phyloP scores from a whole-genome alignment of 2,888 invertebrate species.

The Phortica okadai region DNA sequence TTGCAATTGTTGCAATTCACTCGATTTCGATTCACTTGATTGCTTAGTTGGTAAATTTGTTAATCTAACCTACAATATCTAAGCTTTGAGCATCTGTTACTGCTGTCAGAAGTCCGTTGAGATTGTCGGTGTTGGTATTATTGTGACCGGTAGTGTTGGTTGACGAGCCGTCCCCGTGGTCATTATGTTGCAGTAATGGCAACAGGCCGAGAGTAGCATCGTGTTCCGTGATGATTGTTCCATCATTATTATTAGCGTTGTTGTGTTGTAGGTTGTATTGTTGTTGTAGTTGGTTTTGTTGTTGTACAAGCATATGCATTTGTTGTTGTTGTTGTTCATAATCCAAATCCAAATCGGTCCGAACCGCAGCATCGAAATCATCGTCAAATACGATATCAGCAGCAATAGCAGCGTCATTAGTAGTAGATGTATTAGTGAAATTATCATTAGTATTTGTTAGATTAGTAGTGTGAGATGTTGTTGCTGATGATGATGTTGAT shows the following conservation, averaged over 20 bases:
- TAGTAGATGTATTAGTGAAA: conserved; percentile 68
- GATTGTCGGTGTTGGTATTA: conserved; percentile 44
- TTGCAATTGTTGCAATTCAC: conserved; percentile 17
- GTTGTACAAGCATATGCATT: conserved; percentile 71
- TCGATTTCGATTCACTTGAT: not conserved
- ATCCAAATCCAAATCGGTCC: conserved; percentile 28
- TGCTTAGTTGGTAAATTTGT: conserved; percentile 17
- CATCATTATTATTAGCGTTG: conserved; percentile 39
- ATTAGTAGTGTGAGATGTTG: conserved; percentile 59
- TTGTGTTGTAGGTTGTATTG: conserved; percentile 63
- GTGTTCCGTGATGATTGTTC: conserved; percentile 45
- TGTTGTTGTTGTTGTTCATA: conserved; percentile 64
- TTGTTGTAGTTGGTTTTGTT: conserved; percentile 72
- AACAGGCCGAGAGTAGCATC: conserved; percentile 46
- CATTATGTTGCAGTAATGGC: conserved; percentile 37
- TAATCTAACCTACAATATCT: conserved; percentile 76
- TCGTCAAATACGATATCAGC: conserved; percentile 40
- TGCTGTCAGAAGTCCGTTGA: conserved; percentile 55
- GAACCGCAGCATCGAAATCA: conserved; percentile 35
- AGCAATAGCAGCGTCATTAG: conserved; percentile 65
- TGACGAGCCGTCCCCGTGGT: not conserved
- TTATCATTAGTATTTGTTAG: conserved; percentile 72
- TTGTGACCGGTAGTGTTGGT: conserved; percentile 25
- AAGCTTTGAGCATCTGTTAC: conserved; percentile 77
- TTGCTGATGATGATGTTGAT: conserved; percentile 44